A percentile compares a stretch with the other conserved stretches of the same genome.
These are phyloP conservation scores for Hetaerina americana DNA, from an alignment of 1,140 invertebrate genomes.

Conservation along the genomic window DNA sequence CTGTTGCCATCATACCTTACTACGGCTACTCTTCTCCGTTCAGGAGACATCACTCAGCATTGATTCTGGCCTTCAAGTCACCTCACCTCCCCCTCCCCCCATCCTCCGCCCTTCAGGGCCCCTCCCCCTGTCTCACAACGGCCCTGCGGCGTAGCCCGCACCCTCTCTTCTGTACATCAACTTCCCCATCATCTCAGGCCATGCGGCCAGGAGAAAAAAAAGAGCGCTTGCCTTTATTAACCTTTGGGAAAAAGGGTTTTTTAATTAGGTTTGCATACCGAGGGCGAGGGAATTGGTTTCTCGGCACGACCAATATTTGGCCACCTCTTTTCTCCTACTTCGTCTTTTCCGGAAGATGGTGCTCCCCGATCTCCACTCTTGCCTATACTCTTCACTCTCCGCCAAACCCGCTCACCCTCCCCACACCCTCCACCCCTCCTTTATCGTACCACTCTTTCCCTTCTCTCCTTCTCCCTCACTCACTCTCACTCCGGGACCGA, in stretches of 20 bases:
- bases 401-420: background rate
- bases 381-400: background rate
- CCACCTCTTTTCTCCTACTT: background rate
- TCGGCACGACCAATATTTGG: background rate
- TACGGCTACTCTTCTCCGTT: no score
- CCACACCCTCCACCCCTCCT: background rate
- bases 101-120: no score
- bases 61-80: background rate
- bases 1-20: no score
- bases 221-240: slow-evolving; percentile 1
- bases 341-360: background rate
- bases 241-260: background rate
- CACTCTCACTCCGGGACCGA: no score
- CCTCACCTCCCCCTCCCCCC: background rate
- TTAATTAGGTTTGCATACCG: background rate
- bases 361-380: background rate
- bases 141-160: no score
- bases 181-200: no score
- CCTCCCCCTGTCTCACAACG: background rate
- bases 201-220: no score
- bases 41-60: no score
- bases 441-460: background rate
- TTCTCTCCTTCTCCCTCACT: background rate
- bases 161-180: no score
- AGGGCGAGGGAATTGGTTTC: background rate